Evolutionary conservation across 2,113 vertebrate species (phyloP).

Genomic region (Alethe castanea): DNA sequence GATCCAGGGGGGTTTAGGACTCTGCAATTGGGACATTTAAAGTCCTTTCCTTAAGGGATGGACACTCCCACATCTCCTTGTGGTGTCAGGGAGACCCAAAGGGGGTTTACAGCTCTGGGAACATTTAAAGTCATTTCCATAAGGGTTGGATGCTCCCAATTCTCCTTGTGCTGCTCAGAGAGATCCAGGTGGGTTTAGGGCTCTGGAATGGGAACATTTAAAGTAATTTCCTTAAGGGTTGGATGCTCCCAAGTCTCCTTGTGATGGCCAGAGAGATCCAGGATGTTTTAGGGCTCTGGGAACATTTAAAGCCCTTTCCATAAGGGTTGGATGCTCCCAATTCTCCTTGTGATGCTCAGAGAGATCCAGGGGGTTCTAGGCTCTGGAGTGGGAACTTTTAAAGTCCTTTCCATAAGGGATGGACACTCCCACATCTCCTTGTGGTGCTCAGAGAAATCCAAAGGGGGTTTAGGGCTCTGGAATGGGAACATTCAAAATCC

Average conservation of each 20-base stretch:
- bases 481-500: background rate
- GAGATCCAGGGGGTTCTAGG: background rate
- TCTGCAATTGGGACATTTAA: background rate
- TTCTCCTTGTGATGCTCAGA: background rate
- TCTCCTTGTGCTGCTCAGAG: too few species aligned
- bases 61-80: background rate
- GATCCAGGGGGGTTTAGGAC: too few species aligned
- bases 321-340: too few species aligned
- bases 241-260: too few species aligned
- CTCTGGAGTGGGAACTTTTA: rapidly evolving
- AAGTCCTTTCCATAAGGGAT: too few species aligned
- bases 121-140: background rate
- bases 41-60: background rate
- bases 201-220: too few species aligned
- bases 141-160: background rate
- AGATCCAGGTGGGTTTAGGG: too few species aligned
- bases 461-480: too few species aligned
- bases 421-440: rapidly evolving
- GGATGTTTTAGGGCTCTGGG: too few species aligned
- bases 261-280: background rate
- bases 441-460: rapidly evolving
- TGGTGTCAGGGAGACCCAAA: too few species aligned
- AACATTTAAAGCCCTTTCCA: too few species aligned
- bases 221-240: too few species aligned
- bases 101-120: background rate